Base-by-base conservation (phyloP, 2,113 vertebrate genomes). In the Petrocephalus zakoni region DNA sequence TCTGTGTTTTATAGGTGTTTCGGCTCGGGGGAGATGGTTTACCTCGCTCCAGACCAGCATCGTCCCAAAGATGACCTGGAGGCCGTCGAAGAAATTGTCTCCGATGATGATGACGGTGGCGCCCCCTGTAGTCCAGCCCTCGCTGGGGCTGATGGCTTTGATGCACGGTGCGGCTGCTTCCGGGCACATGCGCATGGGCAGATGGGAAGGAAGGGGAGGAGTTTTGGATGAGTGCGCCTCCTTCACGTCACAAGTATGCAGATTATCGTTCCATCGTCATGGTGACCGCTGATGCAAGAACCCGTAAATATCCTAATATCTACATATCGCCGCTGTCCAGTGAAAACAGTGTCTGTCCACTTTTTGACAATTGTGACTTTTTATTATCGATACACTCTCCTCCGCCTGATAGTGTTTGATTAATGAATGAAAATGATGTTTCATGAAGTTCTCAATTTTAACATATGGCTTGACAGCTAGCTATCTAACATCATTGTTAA, bases 31-130 rank as follows among this genome's bases (percentile, higher is more conserved):
- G 78, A 6, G 22, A 25, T 0, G 2, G 82, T 78, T 49, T 5
- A 88, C 88, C 88, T 88, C 88, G n/a, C 88, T 88, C 88, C 88
- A 88, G 21, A 88, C 88, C 75, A 88, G 88, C 88, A 88, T 88
- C 34, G 88, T 88, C 29, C 88, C 88, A n/a, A 88, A 88, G 78
- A 88, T 88, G 75, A 88, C 88, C 88, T 88, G 88, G 72, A 88
- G 88, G 11, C 88, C 88, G 22, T 88, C 88, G 15, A 88, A 88
- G 52, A 88, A 88, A 17, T 88, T 88, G 88, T 88, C 88, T 8
- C 88, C 88, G 42, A 88, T 88, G 75, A 88, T 88, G 88, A 88
- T 88, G 55, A 88, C 88, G 6, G 88, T 88, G 88, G 88, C 88
- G n/a, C 88, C 88, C 53, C 88, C 88, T 29, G 88, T 88, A 29